phyloP scores from a whole-genome alignment of 2,113 vertebrate species.

The Hyperopisus bebe region DNA sequence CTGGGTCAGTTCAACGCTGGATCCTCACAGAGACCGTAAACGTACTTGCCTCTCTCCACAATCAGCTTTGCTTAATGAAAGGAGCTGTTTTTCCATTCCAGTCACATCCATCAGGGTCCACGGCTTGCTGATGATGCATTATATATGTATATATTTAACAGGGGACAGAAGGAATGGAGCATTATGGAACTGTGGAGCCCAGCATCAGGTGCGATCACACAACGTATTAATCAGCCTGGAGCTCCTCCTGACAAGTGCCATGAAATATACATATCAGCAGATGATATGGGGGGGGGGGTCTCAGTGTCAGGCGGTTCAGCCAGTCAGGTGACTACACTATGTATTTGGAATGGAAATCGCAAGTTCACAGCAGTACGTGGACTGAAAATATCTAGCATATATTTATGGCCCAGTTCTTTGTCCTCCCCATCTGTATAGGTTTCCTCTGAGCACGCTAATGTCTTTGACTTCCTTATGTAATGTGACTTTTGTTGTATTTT shows the following conservation, averaged over 20 bases:
- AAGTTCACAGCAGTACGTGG: neutral
- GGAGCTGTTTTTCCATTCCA: neutral
- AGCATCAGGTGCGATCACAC: slow-evolving; percentile 8
- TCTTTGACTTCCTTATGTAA: neutral
- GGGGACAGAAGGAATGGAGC: neutral
- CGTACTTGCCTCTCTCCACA: neutral
- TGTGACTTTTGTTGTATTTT: neutral
- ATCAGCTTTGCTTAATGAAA: slow-evolving; percentile 20
- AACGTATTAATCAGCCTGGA: slow-evolving; percentile 22
- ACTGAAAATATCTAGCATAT: neutral
- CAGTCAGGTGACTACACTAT: neutral
- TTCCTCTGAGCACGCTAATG: neutral
- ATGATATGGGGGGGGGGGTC: neutral
- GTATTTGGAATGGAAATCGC: neutral
- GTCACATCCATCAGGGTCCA: neutral
- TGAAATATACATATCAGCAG: slow-evolving; percentile 25
- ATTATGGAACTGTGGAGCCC: slow-evolving; percentile 3
- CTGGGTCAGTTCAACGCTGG: neutral
- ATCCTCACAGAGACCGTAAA: neutral
- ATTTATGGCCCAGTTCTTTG: neutral
- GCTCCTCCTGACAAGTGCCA: slow-evolving; percentile 18
- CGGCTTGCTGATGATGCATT: neutral
- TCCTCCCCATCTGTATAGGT: neutral
- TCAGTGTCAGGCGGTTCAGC: slow-evolving; percentile 3
- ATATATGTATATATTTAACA: neutral